These are phyloP conservation scores for Polymixis flavicincta DNA, from an alignment of 2,888 invertebrate species.

Conservation along the genomic window DNA sequence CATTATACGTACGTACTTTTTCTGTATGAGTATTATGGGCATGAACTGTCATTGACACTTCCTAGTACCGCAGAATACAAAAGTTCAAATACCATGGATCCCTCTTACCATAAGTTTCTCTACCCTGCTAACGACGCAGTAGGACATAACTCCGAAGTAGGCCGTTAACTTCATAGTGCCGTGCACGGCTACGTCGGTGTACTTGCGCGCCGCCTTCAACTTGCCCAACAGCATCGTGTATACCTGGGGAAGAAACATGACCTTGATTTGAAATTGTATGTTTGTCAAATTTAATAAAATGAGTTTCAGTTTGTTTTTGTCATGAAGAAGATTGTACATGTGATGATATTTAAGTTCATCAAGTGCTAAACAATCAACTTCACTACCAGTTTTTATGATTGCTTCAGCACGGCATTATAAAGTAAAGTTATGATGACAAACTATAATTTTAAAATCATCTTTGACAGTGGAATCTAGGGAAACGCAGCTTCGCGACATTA, in stretches of 20 bases:
- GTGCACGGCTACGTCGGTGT: conserved; percentile 96
- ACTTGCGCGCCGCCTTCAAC: conserved; percentile 95
- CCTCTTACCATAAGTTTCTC: conserved; percentile 96
- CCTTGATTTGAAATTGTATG: not conserved
- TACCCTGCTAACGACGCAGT: conserved; percentile 96
- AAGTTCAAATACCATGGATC: too few relatives aligned
- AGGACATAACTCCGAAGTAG: conserved; percentile 97
- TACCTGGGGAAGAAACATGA: conserved; percentile 89
- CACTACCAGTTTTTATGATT: too few relatives aligned
- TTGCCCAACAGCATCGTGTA: conserved; percentile 94
- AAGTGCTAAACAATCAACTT: not conserved
- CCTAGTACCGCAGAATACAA: too few relatives aligned
- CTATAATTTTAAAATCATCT: not conserved
- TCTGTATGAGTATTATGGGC: too few relatives aligned
- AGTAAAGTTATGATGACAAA: not conserved
- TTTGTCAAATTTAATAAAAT: too few relatives aligned
- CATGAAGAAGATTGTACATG: not conserved
- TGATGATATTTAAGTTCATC: too few relatives aligned
- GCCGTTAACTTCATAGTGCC: conserved; percentile 97
- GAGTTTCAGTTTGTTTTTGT: not conserved
- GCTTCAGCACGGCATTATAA: not conserved
- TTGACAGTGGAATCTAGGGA: too few relatives aligned
- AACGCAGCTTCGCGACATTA: too few relatives aligned
- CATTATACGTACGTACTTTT: too few relatives aligned
- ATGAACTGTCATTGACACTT: too few relatives aligned